Percentiles rank a stretch among this genome's conserved stretches.
Evolutionary conservation across 2,113 vertebrate species (phyloP).

Genomic region (Neopipo cinnamomea): DNA sequence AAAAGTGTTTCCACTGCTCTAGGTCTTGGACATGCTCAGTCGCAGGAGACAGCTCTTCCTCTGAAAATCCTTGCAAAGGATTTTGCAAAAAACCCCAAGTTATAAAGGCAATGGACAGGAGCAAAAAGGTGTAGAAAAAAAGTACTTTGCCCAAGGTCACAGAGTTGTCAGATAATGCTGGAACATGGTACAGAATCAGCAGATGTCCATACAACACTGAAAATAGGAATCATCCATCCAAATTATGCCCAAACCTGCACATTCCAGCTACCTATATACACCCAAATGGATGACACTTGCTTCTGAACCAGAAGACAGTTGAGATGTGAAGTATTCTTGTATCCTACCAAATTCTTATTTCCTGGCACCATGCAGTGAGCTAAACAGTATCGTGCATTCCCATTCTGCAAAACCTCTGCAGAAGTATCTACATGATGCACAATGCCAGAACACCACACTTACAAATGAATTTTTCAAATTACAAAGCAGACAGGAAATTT

Average conservation of each 20-base stretch:
- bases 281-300: background rate
- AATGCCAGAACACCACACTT: background rate
- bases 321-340: background rate
- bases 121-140: background rate
- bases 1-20: background rate
- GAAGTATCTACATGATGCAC: background rate
- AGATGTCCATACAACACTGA: background rate
- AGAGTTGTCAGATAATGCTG: background rate
- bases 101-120: background rate
- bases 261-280: background rate
- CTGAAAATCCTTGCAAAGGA: background rate
- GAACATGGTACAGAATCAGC: background rate
- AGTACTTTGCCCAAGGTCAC: background rate
- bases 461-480: background rate
- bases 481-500: background rate
- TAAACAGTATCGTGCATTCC: background rate
- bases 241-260: background rate
- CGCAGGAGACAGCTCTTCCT: background rate
- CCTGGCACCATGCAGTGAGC: background rate
- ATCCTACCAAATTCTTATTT: background rate
- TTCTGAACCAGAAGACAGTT: background rate
- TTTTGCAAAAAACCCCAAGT: background rate
- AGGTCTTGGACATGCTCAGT: background rate
- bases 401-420: background rate
- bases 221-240: background rate